Evolutionary conservation across 2,797 vertebrate species (phyloP).

Genomic region (Melanogrammus aeglefinus): DNA sequence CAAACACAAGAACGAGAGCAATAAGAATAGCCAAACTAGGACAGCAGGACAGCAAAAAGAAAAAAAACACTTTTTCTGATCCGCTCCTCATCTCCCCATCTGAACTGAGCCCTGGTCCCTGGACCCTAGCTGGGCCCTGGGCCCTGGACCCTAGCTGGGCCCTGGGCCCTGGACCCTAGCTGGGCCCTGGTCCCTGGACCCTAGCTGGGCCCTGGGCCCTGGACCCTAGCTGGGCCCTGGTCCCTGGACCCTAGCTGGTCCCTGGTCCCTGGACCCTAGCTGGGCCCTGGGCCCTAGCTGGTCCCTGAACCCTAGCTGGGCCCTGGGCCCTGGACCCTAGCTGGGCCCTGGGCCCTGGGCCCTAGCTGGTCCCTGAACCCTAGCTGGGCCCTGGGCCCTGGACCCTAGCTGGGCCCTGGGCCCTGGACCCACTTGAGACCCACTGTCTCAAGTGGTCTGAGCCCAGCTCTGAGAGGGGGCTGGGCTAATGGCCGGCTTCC

Average conservation of each 20-base stretch:
- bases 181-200: constrained; percentile 29
- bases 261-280: too few species aligned
- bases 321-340: too few species aligned
- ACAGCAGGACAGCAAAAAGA: background rate
- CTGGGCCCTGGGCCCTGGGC: too few species aligned
- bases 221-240: background rate
- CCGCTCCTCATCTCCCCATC: background rate
- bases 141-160: too few species aligned
- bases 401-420: constrained; percentile 26
- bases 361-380: too few species aligned
- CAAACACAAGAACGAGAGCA: background rate
- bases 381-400: constrained; percentile 18
- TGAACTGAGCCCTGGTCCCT: constrained; percentile 12
- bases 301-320: too few species aligned
- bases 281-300: too few species aligned
- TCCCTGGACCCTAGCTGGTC: background rate
- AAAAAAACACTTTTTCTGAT: background rate
- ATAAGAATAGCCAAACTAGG: too few species aligned
- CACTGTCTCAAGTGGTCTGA: constrained; percentile 61
- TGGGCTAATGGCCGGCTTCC: constrained; percentile 57
- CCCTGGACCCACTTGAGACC: constrained; percentile 5
- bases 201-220: constrained; percentile 7
- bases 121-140: constrained; percentile 16
- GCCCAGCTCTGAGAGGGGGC: constrained; percentile 17
- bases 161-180: background rate